These are phyloP conservation scores for Rhopalosiphum maidis DNA, from an alignment of 1,140 invertebrate genomes.

Conservation along the genomic window DNA sequence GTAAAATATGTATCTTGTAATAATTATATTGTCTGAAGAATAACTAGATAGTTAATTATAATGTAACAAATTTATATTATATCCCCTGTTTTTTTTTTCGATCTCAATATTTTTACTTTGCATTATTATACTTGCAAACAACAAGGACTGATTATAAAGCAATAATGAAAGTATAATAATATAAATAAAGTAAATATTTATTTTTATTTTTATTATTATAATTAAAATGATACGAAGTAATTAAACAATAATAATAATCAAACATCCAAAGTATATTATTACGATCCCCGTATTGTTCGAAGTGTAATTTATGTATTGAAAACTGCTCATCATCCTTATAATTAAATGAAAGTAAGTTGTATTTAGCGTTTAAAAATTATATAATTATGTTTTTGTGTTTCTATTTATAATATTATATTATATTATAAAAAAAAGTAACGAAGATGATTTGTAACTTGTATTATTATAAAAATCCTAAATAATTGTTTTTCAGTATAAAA, in stretches of 20 bases:
- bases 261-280: slow-evolving; percentile 48
- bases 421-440: slow-evolving; percentile 44
- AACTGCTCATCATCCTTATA: slow-evolving; percentile 56
- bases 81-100: slow-evolving; percentile 52
- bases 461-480: slow-evolving; percentile 54
- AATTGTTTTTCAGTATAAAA: slow-evolving; percentile 56
- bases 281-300: slow-evolving; percentile 45
- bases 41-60: background rate
- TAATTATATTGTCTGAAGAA: slow-evolving; percentile 41
- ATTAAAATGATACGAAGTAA: slow-evolving; percentile 37
- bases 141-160: slow-evolving; percentile 57
- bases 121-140: slow-evolving; percentile 57
- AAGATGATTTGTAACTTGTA: slow-evolving; percentile 55
- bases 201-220: slow-evolving; percentile 52
- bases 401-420: slow-evolving; percentile 56
- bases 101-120: slow-evolving; percentile 56
- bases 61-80: slow-evolving; percentile 20
- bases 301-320: slow-evolving; percentile 55
- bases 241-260: slow-evolving; percentile 21
- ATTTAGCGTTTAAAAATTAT: slow-evolving; percentile 57
- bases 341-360: slow-evolving; percentile 55
- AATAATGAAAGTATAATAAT: slow-evolving; percentile 57
- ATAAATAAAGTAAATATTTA: slow-evolving; percentile 54
- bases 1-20: slow-evolving; percentile 40
- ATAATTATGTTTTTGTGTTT: slow-evolving; percentile 58